Evolutionary conservation across 2,888 invertebrate genomes (phyloP), one percentile per base, ranked within the genome.

Genomic region (Helobdella robusta): DNA sequence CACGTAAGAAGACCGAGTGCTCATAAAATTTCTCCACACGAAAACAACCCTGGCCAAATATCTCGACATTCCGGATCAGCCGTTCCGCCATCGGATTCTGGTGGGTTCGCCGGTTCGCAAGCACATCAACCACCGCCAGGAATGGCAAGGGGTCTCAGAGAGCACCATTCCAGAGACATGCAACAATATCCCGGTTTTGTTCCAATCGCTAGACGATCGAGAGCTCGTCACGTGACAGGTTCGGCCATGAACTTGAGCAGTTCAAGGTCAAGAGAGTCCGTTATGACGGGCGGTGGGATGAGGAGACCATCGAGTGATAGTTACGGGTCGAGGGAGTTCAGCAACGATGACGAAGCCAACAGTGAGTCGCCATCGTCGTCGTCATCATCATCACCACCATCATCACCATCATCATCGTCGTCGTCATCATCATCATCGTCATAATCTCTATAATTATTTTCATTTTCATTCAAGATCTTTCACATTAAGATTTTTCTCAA

Each of bases 261-360:
- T 25, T 62, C 62, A 28, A 62, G 62, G 32, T 60, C 60, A 20
- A 60, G 44, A 40, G 62, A 62, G 34, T 62, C 62, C 2, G 44
- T 62, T 18, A 20, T 25, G 44, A 11, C 23, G n/a, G 40, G 25
- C 1, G 35, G 44, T 23, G 60, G 60, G 20, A 35, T 40, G 40
- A 46, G 62, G n/a, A n/a, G 62, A 20, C 62, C 62, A 8, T 62
- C 62, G n/a, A 62, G 62, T 30, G 62, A 62, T 18, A n/a, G 62
- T 28, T 62, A 62, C 30, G 46, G 46, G 30, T 62, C 62, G 2
- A n/a, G 44, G 20, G 62, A 62, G 32, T 44, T n/a, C 48, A 50
- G 48, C 62, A 32, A 62, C 18, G 28, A 28, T 30, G 62, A 48
- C 5, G 18, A 11, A 5, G 54, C 30, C 32, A 32, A n/a, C n/a